phyloP scores from a whole-genome alignment of 1,140 invertebrate genomes.

The Grapholita molesta region DNA sequence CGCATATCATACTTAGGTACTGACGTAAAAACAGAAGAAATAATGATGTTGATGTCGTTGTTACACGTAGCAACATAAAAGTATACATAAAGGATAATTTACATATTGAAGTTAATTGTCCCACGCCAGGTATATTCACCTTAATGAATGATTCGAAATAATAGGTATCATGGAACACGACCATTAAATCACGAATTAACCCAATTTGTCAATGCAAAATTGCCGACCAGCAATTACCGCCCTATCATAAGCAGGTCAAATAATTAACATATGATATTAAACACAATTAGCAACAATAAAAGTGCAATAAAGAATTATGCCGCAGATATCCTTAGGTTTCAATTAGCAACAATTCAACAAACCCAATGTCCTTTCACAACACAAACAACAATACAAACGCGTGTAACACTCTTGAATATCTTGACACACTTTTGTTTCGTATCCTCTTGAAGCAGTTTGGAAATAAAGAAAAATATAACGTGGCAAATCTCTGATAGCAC shows the following conservation, averaged over 20 bases:
- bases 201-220: slow-evolving; percentile 16
- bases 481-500: not conserved
- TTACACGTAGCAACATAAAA: no score
- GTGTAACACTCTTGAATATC: slow-evolving; percentile 16
- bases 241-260: slow-evolving; percentile 18
- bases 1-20: no score
- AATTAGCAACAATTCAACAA: slow-evolving; percentile 23
- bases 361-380: slow-evolving; percentile 1
- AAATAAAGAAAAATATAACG: not conserved
- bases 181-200: slow-evolving; percentile 1
- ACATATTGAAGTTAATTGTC: not conserved
- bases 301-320: slow-evolving; percentile 33
- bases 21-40: no score
- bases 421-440: slow-evolving; percentile 13
- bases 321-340: slow-evolving; percentile 41
- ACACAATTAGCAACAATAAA: slow-evolving; percentile 40
- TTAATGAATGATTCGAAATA: not conserved
- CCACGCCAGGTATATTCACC: not conserved
- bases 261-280: slow-evolving; percentile 30
- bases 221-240: not conserved
- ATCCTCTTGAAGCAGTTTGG: not conserved
- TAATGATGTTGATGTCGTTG: no score
- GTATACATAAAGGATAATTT: not conserved
- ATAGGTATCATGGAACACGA: not conserved
- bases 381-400: not conserved